Evolutionary conservation across 2,113 vertebrate genomes (phyloP).

Genomic region (Melanostigma gelatinosum): DNA sequence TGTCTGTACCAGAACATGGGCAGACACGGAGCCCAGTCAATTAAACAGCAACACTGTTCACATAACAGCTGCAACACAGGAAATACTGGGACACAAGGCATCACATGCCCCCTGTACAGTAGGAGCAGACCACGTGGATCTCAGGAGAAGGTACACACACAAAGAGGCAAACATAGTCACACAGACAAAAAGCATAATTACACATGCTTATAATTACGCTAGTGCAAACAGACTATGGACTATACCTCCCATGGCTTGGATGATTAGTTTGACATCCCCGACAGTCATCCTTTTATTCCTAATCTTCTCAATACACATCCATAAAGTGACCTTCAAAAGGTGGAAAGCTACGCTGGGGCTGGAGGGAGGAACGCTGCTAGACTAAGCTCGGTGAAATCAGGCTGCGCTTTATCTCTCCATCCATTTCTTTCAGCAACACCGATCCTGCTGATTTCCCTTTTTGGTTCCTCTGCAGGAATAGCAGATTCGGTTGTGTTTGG

Average conservation of each 20-base stretch:
- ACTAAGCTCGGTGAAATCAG: background rate
- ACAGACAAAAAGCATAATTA: background rate
- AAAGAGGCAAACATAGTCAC: constrained; percentile 5
- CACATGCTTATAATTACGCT: constrained; percentile 9
- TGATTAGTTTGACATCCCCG: constrained; percentile 11
- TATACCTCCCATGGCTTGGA: background rate
- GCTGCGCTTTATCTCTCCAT: constrained; percentile 1
- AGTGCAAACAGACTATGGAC: constrained; percentile 13
- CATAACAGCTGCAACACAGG: constrained; percentile 51
- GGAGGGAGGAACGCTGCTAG: background rate
- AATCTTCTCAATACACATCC: constrained; percentile 29
- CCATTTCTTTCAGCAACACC: constrained; percentile 13
- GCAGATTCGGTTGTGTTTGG: constrained; percentile 8
- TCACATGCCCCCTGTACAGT: constrained; percentile 11
- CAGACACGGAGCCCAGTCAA: constrained; percentile 71
- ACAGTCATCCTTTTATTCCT: background rate
- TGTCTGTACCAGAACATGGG: constrained; percentile 60
- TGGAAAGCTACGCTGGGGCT: background rate
- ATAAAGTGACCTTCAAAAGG: constrained; percentile 16
- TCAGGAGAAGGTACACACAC: constrained; percentile 1
- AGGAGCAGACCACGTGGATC: constrained; percentile 5
- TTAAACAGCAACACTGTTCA: constrained; percentile 64
- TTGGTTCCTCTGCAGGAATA: background rate
- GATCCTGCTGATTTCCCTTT: constrained; percentile 9
- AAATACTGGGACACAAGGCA: constrained; percentile 33